Base-by-base conservation (phyloP, 2,797 vertebrate species). In the Leptoclinus maculatus region DNA sequence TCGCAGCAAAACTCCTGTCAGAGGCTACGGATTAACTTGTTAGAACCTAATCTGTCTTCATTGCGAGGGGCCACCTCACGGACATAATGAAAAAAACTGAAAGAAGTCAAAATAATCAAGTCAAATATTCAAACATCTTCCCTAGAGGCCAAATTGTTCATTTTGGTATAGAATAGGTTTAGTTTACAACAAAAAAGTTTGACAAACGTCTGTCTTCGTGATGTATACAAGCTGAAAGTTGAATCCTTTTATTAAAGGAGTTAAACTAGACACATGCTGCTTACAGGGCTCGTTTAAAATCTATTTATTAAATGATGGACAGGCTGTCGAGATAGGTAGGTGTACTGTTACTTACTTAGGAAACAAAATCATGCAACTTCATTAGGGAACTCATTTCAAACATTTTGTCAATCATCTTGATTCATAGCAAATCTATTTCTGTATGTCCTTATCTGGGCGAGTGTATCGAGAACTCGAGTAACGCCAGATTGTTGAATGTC, bases 11-110 rank as follows among this genome's bases (percentile, higher is more conserved):
- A 70, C 66, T 65, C 66, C 47, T 78, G 68, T 85, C 71, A 81
- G 54, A 85, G 78, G 67, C 85, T 76, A 21, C 13, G 71, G 91
- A 91, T 93, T 90, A 91, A 82, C 54, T 66, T 80, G 73, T 86
- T 85, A 83, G 78, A 87, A 71, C 54, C 58, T 89, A 87, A 91
- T 91, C 85, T 74, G 70, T 83, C 83, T 82, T 79, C 64, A 75
- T 54, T 81, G 29, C 56, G 27, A 67, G 51, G 51, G 68, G 53
- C 78, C 43, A 59, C 65, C 68, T 67, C 57, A 34, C 27, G 39
- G 71, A 36, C 62, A 47, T 60, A 58, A 66, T 80, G 45, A 76
- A 68, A 64, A 64, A 36, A 29, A 3, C 2, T 8, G 2, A 73
- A 66, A 60, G 32, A 59, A n/a, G 3, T 64, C 6, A 59, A 51